phyloP scores from a whole-genome alignment of 2,113 vertebrate species.

The Cyprinodon variegatus region DNA sequence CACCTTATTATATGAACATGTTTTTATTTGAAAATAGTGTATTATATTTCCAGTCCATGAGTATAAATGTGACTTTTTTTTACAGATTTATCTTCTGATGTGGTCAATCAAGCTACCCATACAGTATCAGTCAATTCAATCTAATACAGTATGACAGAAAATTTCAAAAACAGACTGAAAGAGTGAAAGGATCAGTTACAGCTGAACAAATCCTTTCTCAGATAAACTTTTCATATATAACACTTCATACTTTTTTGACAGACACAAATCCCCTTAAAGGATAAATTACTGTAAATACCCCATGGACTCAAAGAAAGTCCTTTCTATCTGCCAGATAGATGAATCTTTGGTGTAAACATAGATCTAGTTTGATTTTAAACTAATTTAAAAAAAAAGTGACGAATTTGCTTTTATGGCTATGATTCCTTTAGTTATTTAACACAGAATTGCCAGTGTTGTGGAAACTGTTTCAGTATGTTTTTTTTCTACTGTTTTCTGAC shows the following conservation, averaged over 20 bases:
- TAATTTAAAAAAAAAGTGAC: too few relatives aligned
- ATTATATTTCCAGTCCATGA: constrained; percentile 51
- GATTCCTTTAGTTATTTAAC: not conserved
- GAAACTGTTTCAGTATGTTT: too few relatives aligned
- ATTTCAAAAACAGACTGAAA: constrained; percentile 59
- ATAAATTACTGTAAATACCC: constrained; percentile 70
- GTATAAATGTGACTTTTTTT: constrained; percentile 49
- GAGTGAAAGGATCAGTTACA: constrained; percentile 70
- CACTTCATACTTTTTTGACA: constrained; percentile 75
- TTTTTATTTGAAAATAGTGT: constrained; percentile 48
- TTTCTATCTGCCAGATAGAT: constrained; percentile 62
- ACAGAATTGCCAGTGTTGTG: not conserved
- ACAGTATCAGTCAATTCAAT: constrained; percentile 59
- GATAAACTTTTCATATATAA: constrained; percentile 75
- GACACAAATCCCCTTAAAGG: constrained; percentile 71
- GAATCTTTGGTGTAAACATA: constrained; percentile 51
- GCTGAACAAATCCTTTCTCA: constrained; percentile 63
- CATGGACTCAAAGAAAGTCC: constrained; percentile 61
- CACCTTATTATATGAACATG: not conserved
- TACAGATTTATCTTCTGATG: constrained; percentile 30
- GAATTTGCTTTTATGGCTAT: not conserved
- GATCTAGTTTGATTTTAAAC: not conserved
- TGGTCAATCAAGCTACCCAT: constrained; percentile 46
- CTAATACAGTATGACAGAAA: constrained; percentile 64
- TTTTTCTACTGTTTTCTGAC: not conserved